Conservation (phyloP, 2,797 vertebrate genomes). For the Microcaecilia unicolor region DNA sequence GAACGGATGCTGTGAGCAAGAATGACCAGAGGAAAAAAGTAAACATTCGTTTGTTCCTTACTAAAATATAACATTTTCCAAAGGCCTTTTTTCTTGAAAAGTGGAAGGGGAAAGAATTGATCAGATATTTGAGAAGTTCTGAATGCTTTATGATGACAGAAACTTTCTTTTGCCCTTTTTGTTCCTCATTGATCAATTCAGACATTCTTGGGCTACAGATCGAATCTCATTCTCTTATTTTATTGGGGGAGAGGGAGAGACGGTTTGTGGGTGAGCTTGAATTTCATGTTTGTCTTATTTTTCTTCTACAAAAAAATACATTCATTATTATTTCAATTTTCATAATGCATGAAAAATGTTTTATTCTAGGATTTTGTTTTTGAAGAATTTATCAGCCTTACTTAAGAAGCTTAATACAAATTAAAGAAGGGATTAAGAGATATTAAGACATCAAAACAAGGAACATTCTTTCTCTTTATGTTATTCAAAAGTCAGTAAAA, state of each 20-base stretch:
- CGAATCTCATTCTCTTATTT: too few species aligned
- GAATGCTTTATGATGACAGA: not conserved
- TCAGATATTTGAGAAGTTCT: constrained; percentile 8
- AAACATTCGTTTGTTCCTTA: not conserved
- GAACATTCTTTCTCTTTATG: constrained; percentile 41
- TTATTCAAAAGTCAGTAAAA: constrained; percentile 61
- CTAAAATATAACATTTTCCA: constrained; percentile 3
- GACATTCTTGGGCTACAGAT: too few species aligned
- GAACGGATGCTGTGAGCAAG: not conserved
- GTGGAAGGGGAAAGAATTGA: not conserved
- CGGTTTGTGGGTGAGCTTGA: too few species aligned
- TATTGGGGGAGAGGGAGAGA: too few species aligned
- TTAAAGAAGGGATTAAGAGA: constrained; percentile 71
- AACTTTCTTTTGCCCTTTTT: constrained; percentile 3
- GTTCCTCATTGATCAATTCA: too few species aligned
- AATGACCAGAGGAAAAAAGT: not conserved
- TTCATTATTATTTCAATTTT: constrained; percentile 53
- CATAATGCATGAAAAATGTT: constrained; percentile 38
- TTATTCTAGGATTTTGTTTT: constrained; percentile 60
- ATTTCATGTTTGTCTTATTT: too few species aligned
- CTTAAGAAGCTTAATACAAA: constrained; percentile 73
- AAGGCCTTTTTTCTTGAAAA: not conserved
- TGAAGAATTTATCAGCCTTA: constrained; percentile 60
- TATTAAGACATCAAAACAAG: constrained; percentile 69
- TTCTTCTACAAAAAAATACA: constrained; percentile 23